phyloP scores from a whole-genome alignment of 2,797 vertebrate species.

The Enteromius fasciolatus region DNA sequence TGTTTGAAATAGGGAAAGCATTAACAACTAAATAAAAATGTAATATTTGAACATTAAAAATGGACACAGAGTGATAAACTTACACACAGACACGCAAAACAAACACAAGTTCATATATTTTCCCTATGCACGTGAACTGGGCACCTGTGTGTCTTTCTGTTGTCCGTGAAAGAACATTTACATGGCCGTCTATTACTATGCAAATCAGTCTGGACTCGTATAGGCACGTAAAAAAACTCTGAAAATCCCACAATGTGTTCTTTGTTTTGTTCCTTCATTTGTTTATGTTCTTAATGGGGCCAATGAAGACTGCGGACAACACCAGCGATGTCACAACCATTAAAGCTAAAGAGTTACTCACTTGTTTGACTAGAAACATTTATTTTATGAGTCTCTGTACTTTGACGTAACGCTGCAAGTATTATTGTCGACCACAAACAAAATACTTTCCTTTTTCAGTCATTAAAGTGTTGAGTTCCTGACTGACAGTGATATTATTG shows the following conservation, averaged over 20 bases:
- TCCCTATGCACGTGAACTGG: conserved; percentile 43
- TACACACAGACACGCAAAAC: conserved; percentile 28
- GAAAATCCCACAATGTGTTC: conserved; percentile 54
- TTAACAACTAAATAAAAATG: conserved; percentile 15
- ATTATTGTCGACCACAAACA: conserved; percentile 60
- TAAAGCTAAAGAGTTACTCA: conserved; percentile 33
- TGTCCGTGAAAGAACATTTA: conserved; percentile 71
- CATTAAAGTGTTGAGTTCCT: conserved; percentile 55
- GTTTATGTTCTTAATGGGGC: conserved; percentile 66
- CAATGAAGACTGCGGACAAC: conserved; percentile 55
- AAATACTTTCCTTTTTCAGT: conserved; percentile 65
- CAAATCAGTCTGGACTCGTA: conserved; percentile 75
- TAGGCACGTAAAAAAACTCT: conserved; percentile 65
- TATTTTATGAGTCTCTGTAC: neutral
- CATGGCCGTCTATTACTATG: conserved; percentile 79
- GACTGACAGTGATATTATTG: conserved; percentile 67
- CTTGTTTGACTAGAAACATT: conserved; percentile 34
- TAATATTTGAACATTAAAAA: conserved; percentile 24
- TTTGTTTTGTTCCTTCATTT: conserved; percentile 66
- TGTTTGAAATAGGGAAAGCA: conserved; percentile 35
- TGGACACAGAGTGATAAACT: neutral
- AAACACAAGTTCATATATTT: conserved; percentile 65
- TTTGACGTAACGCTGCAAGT: conserved; percentile 18
- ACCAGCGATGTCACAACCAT: conserved; percentile 45
- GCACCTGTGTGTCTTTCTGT: conserved; percentile 71